Evolutionary conservation across 2,888 invertebrate genomes (phyloP).

Genomic region (Sussaba pulchella): DNA sequence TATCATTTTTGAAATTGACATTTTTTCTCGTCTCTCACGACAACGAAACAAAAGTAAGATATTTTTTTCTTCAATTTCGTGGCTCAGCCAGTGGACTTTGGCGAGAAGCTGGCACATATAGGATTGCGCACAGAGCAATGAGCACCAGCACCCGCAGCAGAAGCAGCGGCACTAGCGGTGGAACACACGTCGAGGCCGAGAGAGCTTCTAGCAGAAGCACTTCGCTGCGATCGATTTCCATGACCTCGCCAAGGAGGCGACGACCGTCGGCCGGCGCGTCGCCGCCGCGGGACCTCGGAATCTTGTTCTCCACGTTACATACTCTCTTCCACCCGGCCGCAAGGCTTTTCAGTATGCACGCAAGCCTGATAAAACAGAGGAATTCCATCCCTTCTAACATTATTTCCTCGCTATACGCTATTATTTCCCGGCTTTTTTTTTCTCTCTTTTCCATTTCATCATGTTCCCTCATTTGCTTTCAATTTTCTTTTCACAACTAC

Average conservation of each 20-base stretch:
- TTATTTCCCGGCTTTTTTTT: constrained; percentile 29
- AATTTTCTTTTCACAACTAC: background rate
- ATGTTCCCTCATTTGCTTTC: constrained; percentile 27
- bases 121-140: constrained; percentile 24
- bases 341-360: constrained; percentile 56
- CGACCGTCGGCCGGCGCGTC: constrained; percentile 66
- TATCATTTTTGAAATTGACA: background rate
- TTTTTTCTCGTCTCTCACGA: constrained; percentile 29
- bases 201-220: constrained; percentile 40
- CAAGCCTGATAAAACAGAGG: constrained; percentile 60
- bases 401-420: constrained; percentile 19
- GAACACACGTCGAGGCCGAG: constrained; percentile 3
- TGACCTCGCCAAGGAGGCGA: constrained; percentile 73
- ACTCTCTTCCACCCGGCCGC: constrained; percentile 18
- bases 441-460: constrained; percentile 28
- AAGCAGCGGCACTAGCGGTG: background rate
- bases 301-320: constrained; percentile 66
- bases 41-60: constrained; percentile 20
- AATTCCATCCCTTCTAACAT: constrained; percentile 36
- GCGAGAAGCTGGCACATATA: constrained; percentile 28
- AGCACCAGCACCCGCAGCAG: background rate
- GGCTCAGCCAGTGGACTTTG: constrained; percentile 23
- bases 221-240: constrained; percentile 69
- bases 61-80: too few species aligned
- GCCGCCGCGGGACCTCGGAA: constrained; percentile 70